A percentile compares a stretch with the other conserved stretches of the same genome.
These are phyloP conservation scores for Heliconius melpomene DNA, from an alignment of 1,140 invertebrate species.

Conservation along the genomic window DNA sequence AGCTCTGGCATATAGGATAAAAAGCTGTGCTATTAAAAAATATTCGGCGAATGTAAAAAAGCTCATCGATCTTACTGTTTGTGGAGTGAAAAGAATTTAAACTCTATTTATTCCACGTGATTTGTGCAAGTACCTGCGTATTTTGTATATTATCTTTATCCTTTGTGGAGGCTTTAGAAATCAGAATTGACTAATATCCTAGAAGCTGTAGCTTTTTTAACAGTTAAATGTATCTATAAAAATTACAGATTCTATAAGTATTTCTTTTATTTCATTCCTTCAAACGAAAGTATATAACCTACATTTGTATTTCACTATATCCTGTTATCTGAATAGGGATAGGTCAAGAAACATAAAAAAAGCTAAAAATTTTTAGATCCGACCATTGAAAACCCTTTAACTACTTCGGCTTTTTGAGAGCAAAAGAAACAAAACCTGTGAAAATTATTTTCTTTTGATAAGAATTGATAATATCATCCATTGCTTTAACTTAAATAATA, in stretches of 20 bases:
- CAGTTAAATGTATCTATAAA: background rate
- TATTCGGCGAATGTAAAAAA: conserved; percentile 52
- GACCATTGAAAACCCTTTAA: no score
- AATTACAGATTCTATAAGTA: background rate
- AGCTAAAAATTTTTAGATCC: no score
- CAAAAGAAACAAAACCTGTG: no score
- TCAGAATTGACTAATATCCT: conserved; percentile 8
- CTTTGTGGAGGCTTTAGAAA: conserved; percentile 6
- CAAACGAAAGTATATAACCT: background rate
- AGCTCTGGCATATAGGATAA: background rate
- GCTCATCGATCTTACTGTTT: conserved; percentile 63
- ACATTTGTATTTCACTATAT: no score
- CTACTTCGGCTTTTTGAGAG: no score
- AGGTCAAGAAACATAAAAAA: no score
- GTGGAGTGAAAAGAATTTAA: conserved; percentile 47
- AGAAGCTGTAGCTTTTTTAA: background rate
- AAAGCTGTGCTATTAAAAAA: conserved; percentile 42
- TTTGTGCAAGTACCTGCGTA: conserved; percentile 45
- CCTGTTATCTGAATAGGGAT: no score
- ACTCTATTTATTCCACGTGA: conserved; percentile 48
- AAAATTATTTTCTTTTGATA: no score
- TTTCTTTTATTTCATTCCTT: background rate
- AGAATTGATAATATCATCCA: no score
- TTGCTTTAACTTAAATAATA: no score
- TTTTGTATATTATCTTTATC: conserved; percentile 25